A percentile compares a stretch with the other conserved stretches of the same genome.
These are phyloP conservation scores for Varecia variegata DNA, from an alignment of 2,797 vertebrate species.

Conservation along the genomic window DNA sequence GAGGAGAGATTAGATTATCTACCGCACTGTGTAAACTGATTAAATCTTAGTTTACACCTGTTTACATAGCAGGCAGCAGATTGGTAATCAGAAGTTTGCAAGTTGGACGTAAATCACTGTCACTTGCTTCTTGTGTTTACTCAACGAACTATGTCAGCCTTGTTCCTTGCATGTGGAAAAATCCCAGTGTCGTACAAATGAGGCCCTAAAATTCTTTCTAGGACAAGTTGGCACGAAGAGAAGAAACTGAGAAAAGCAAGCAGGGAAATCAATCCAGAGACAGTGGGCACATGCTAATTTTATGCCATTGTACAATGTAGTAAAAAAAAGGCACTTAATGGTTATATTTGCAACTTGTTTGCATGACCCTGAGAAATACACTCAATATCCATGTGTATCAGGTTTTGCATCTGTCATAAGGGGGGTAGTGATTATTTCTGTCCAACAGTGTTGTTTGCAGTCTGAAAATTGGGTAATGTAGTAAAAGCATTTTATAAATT, in stretches of 20 bases:
- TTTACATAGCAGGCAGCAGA: slow-evolving; percentile 56
- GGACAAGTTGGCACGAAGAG: not conserved
- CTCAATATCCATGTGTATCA: not conserved
- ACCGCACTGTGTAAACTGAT: slow-evolving; percentile 56
- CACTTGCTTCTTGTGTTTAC: slow-evolving; percentile 44
- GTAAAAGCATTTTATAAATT: not conserved
- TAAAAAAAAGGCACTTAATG: not conserved
- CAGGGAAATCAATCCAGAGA: not conserved
- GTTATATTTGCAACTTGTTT: not conserved
- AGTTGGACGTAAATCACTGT: slow-evolving; percentile 51
- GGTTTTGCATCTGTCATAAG: not conserved
- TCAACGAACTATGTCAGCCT: not conserved
- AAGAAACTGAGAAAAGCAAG: not conserved
- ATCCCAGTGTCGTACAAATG: not conserved
- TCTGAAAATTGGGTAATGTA: not conserved
- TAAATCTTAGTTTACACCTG: slow-evolving; percentile 70
- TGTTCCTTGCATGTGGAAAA: not conserved
- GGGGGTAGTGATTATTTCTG: not conserved
- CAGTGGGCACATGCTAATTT: not conserved
- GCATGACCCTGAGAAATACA: not conserved
- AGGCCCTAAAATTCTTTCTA: slow-evolving; percentile 37
- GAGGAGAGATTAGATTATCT: slow-evolving; percentile 69
- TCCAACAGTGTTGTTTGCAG: not conserved
- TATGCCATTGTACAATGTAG: not conserved
- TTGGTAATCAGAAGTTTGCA: slow-evolving; percentile 59